These are phyloP conservation scores for Zaprionus lineosus DNA, from an alignment of 2,888 invertebrate species.

Conservation along the genomic window DNA sequence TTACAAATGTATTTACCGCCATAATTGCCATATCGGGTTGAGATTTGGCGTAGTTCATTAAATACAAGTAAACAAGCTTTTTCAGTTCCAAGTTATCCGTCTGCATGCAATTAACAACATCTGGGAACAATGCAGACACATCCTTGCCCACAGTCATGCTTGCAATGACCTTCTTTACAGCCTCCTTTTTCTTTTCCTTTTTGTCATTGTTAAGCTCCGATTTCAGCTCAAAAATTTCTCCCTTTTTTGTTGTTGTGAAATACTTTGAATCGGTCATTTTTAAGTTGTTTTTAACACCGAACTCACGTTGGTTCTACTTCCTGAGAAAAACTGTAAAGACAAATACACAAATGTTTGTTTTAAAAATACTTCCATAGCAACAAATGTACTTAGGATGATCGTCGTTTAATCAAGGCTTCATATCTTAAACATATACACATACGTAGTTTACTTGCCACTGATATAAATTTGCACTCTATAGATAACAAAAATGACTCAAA, in stretches of 20 bases:
- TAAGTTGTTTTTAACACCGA: slow-evolving; percentile 25
- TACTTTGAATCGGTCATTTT: slow-evolving; percentile 99
- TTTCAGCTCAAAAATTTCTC: slow-evolving; percentile 99
- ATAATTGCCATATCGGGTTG: slow-evolving; percentile 99
- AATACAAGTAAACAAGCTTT: slow-evolving; percentile 98
- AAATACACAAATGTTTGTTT: no score
- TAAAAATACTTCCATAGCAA: no score
- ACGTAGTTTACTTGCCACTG: no score
- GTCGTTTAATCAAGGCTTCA: no score
- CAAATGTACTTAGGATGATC: no score
- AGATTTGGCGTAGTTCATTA: slow-evolving; percentile 99
- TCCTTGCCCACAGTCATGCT: slow-evolving; percentile 99
- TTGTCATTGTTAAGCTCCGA: slow-evolving; percentile 99
- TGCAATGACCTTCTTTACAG: slow-evolving; percentile 99
- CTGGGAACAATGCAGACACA: slow-evolving; percentile 98
- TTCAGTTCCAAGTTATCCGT: slow-evolving; percentile 99
- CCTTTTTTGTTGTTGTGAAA: slow-evolving; percentile 99
- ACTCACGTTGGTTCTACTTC: slow-evolving; percentile 36
- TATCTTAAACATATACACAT: no score
- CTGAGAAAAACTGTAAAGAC: neutral
- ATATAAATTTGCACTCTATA: no score
- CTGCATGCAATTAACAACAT: slow-evolving; percentile 99
- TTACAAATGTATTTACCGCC: slow-evolving; percentile 99
- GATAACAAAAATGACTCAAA: no score
- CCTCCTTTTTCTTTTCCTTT: slow-evolving; percentile 99